Base-by-base conservation (phyloP, 2,113 vertebrate species). In the Mus pahari region DNA sequence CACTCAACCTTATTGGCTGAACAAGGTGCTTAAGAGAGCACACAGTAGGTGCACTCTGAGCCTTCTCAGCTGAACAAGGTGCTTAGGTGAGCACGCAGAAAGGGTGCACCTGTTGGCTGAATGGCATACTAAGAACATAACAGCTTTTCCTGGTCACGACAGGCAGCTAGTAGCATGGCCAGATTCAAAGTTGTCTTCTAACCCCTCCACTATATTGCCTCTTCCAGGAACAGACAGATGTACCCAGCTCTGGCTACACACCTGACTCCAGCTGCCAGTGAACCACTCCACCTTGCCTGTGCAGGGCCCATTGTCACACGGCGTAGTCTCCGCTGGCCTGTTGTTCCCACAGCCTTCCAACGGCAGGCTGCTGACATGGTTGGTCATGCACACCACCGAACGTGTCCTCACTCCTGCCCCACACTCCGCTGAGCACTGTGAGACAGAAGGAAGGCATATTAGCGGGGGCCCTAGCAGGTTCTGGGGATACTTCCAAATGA, bases 181-280 rank as follows among this genome's bases (percentile, higher is more conserved):
- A 48, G 90, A 62, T 36, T 89, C 81, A 28, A 53, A 70, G 31
- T 19, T 4, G 60, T 45, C 12, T 48, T 17, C 71, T 83, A 31
- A 42, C 26, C 55, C 45, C 55, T 83, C 48, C 24, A 26, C 60
- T 24, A 0, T 10, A 16, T 42, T 24, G 84, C 36, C 3, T 78
- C 28, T 33, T 33, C 22, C 1, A 17, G 62, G 26, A 70, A 26
- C 10, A 39, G 36, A 87, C 2, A 75, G 81, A 60, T 11, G 3
- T 9, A 13, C 55, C 45, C 4, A 1, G 22, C 91, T 81, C 42
- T 8, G 24, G 16, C 20, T 53, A 88, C 98, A 91, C 97, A 99
- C 99, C 99, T 99, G 99, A 86, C 99, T 99, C 99, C 99, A 99
- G 97, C 99, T 98, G 50, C 99, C 99, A 0, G 99, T 98, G 97